Percentiles rank a stretch among this genome's conserved stretches.
Evolutionary conservation across 2,113 vertebrate species (phyloP).

Genomic region (Rafetus swinhoei): DNA sequence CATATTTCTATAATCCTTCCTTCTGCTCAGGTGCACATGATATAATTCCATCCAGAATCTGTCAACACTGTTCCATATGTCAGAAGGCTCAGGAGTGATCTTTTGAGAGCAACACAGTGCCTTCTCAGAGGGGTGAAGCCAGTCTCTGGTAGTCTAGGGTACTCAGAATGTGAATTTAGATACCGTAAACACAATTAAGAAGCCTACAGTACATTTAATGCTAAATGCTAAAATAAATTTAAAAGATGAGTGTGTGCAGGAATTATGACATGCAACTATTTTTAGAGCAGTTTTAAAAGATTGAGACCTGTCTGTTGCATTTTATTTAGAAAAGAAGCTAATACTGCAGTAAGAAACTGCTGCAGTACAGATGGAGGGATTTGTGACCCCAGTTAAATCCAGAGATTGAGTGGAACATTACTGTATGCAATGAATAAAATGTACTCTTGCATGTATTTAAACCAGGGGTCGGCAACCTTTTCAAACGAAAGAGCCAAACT

Average conservation of each 20-base stretch:
- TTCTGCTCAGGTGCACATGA: fast-evolving
- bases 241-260: neutral
- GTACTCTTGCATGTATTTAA: neutral
- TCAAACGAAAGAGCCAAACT: no score
- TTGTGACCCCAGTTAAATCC: slow-evolving; percentile 24
- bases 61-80: neutral
- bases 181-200: fast-evolving
- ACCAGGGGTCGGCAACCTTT: no score
- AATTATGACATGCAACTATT: slow-evolving; percentile 51
- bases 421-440: slow-evolving; percentile 11
- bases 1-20: neutral
- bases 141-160: fast-evolving
- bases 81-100: neutral
- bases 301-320: neutral
- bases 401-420: slow-evolving; percentile 7
- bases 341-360: neutral
- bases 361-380: slow-evolving; percentile 54
- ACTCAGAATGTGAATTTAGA: fast-evolving
- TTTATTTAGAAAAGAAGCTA: slow-evolving; percentile 8
- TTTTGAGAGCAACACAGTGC: fast-evolving
- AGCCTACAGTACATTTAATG: neutral
- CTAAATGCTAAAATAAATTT: neutral
- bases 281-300: slow-evolving; percentile 33
- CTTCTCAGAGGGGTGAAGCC: fast-evolving
- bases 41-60: neutral